Base-by-base conservation (phyloP, 1,140 invertebrate genomes). In the Aphis gossypii region DNA sequence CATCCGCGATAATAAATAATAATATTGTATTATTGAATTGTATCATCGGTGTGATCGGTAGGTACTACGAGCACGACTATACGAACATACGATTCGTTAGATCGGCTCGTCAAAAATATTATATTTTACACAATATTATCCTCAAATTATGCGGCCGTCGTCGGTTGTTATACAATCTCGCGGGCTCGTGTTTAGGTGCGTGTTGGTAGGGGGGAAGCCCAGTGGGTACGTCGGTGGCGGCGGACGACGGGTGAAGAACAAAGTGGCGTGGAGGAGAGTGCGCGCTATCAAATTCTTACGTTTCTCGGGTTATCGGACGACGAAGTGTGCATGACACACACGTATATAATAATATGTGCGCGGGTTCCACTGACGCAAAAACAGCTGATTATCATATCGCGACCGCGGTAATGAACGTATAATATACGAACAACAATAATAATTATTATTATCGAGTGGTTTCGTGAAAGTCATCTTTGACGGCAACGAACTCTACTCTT, bases 321-420 rank as follows among this genome's bases (percentile, higher is more conserved):
- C 35, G n/a, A 38, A 21, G 18, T 35, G 82, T 38, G 21, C n/a
- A 41, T 23, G 35, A 83, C 82, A 38, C 82, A 38, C 76, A 14
- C 82, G n/a, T n/a, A 38, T 4, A 38, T 23, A 41, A 41, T 41
- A 41, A 83, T 11, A 38, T 30, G 76, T 23, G n/a, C 76, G 35
- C 35, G 6, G 20, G 21, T 38, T 83, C 82, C 76, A 41, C 18
- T 76, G 60, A 76, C 60, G 38, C 82, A 21, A 38, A 38, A 83
- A 83, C 82, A 83, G 82, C 82, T 83, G 82, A 83, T 83, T 83
- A 41, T n/a, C 60, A 76, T 76, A 76, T 76, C 30, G 60, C 60
- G 60, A 30, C 60, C 14, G 14, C 18, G n/a, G 30, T 35, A 76
- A 76, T n/a, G 18, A n/a, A 35, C 60, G 14, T 83, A 83, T 21